Base-by-base conservation (phyloP, 2,797 vertebrate species). In the Mormyrus hasselquistii region DNA sequence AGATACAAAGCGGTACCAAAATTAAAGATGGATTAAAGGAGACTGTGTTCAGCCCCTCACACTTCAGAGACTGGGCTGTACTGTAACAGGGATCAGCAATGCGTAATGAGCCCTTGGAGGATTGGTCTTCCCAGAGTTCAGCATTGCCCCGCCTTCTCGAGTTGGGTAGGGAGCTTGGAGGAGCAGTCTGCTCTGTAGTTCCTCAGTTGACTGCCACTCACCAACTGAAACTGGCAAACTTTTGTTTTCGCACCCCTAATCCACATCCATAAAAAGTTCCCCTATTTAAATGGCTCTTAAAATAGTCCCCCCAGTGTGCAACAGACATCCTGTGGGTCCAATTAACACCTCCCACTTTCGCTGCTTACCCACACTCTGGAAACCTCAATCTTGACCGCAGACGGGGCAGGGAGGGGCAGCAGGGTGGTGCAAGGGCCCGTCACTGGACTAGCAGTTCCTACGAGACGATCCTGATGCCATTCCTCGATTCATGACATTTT, bases 291-390 rank as follows among this genome's bases (percentile, higher is more conserved):
- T 34, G 29, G 82, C 76, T 65, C 14, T 10, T 22, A 50, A 84
- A 59, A 83, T 55, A 52, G 55, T 57, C n/a, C 82, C 25, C 34
- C 10, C n/a, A 89, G 84, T 41, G 22, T 76, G 73, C 69, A 57
- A 52, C 10, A 19, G 52, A 69, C 87, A 76, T 87, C 86, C 49
- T 9, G 0, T 4, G 88, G 62, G 69, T 88, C 88, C 91, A 91
- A 90, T 92, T 93, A 93, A 91, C 86, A 90, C 79, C 88, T 55
- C 49, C 86, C 16, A 14, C 53, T 47, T 73, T 9, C 59, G 89
- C 89, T 82, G 88, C 90, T 73, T 55, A 52, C n/a, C 90, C 83
- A 90, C 88, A 84, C 87, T 89, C 82, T 49, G 90, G 22, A 76
- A 38, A 83, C 89, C 88, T 87, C 34, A 83, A 16, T 41, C 41